A percentile compares a stretch with the other conserved stretches of the same genome.
These are phyloP conservation scores for Amblyteles armatorius DNA, from an alignment of 2,888 invertebrate genomes.

Conservation along the genomic window DNA sequence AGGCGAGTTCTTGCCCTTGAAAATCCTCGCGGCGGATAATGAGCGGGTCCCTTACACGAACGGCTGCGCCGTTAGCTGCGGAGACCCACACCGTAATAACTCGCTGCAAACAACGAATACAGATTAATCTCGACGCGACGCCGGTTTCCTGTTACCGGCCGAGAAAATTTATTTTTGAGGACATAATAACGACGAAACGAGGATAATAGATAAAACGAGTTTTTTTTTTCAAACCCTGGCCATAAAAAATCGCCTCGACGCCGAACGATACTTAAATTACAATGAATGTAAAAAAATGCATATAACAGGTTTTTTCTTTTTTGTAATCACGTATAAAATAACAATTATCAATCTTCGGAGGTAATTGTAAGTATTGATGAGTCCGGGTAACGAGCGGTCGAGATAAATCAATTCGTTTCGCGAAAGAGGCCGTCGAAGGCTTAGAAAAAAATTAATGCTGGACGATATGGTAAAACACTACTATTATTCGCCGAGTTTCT, in stretches of 20 bases:
- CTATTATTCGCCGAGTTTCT: background rate
- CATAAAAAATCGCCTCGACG: background rate
- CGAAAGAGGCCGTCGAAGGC: no score
- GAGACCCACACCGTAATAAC: background rate
- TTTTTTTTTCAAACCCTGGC: background rate
- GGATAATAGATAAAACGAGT: background rate
- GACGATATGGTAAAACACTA: background rate
- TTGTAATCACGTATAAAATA: background rate
- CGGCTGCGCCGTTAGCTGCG: background rate
- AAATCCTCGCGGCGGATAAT: background rate
- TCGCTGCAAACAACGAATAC: background rate
- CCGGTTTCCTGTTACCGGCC: background rate
- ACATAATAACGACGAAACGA: background rate
- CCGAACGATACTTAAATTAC: background rate
- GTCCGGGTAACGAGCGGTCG: background rate
- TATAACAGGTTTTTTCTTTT: background rate
- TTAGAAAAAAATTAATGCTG: no score
- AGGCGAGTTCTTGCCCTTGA: constrained; percentile 1
- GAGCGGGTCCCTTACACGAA: background rate
- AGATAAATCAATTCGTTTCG: background rate
- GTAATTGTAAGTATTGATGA: background rate
- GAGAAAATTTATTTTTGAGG: background rate
- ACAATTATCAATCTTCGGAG: background rate
- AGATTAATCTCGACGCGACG: background rate
- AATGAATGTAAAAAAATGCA: background rate